Base-by-base conservation (phyloP, 1,140 invertebrate species). In the Drosophila pectinifera region DNA sequence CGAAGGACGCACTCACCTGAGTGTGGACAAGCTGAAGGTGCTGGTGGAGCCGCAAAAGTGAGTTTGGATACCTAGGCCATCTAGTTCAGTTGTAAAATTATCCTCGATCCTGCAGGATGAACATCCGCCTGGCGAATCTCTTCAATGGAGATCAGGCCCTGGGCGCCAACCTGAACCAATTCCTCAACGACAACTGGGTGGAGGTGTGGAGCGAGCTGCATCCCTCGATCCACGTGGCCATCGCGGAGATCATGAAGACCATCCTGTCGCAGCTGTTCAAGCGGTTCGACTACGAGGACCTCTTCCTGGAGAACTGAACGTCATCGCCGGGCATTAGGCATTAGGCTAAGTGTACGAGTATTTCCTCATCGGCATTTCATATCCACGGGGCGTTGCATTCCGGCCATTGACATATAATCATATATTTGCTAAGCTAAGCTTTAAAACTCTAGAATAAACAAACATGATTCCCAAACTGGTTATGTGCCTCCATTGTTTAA, bases 141-240 rank as follows among this genome's bases (percentile, higher is more conserved):
- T 96, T 96, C 78, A 94, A 95, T 70, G 95, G 95, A 2, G 95
- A 96, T 70, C 90, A 93, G 48, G 94, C 94, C 22, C 84, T 96
- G 28, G 94, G 94, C 92, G 88, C 93, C 18, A 93, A 94, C 2
- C 93, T 95, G 91, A 95, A 95, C 84, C 78, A 93, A 13, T 95
- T 95, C 74, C 74, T 95, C 6, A 95, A 95, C 68, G 93, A 95
- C 55, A 95, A 95, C 61, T 95, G 94, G 94, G 92, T 91, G 31
- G 92, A 91, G 36, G 93, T 95, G 0, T 92, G 93, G 20, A 93
- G 90, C 31, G 94, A 95, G 68, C 92, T 95, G 22, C 94, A 94
- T 73, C 94, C 94, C 8, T 93, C 93, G 5, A 74, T 95, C 5
- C 94, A 95, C 73, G 91, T 94, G 22, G 93, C 93, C 10, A 93